These are phyloP conservation scores for Gasteruption jaculator DNA, from an alignment of 2,888 invertebrate species.

Conservation along the genomic window DNA sequence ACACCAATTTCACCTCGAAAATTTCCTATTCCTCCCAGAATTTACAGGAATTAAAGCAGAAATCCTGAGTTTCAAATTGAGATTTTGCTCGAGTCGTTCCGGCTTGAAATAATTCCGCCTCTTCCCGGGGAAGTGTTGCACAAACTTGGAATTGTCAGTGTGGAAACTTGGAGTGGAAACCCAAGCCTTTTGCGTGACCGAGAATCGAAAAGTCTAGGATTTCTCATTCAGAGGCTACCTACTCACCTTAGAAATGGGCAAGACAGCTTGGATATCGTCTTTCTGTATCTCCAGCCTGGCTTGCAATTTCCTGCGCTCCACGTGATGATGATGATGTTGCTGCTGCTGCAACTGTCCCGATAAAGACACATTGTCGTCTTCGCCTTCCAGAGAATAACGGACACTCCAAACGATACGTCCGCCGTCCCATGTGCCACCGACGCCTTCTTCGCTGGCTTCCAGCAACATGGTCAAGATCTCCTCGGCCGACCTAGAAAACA, in stretches of 20 bases:
- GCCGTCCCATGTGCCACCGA: conserved; percentile 67
- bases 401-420: conserved; percentile 86
- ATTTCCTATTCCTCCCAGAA: too few species aligned
- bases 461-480: conserved; percentile 90
- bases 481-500: conserved; percentile 57
- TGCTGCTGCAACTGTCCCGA: conserved; percentile 35
- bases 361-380: conserved; percentile 45
- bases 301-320: conserved; percentile 62
- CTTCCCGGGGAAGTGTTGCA: too few species aligned
- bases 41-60: too few species aligned
- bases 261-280: conserved; percentile 88
- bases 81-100: too few species aligned
- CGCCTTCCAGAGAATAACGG: conserved; percentile 66
- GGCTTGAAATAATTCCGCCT: too few species aligned
- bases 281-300: conserved; percentile 86
- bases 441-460: conserved; percentile 77
- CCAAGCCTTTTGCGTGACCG: too few species aligned
- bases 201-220: too few species aligned
- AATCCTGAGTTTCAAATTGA: too few species aligned
- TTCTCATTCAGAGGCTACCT: too few species aligned
- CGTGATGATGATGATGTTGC: conserved; percentile 41
- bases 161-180: too few species aligned
- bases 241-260: conserved; percentile 91
- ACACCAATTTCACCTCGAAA: too few species aligned
- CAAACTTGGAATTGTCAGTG: too few species aligned